These are phyloP conservation scores for Escarpia spicata DNA, from an alignment of 2,888 invertebrate species.

Conservation along the genomic window DNA sequence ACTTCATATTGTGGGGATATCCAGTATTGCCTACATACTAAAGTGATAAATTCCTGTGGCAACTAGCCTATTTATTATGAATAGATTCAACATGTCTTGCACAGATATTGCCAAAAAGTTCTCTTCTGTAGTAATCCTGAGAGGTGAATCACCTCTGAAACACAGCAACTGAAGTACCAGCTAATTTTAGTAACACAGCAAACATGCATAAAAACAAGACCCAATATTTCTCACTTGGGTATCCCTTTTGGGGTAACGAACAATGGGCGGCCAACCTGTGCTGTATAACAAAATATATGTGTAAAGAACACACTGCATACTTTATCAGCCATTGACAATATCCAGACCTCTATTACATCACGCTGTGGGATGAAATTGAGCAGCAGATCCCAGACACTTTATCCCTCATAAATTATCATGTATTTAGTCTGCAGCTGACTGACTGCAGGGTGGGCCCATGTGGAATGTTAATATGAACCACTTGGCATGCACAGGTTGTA, in stretches of 20 bases:
- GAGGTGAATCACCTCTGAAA: too few species aligned
- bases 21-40: too few species aligned
- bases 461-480: neutral
- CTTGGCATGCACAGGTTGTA: neutral
- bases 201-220: too few species aligned
- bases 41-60: too few species aligned
- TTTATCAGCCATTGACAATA: neutral
- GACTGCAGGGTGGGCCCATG: neutral
- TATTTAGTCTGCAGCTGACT: neutral
- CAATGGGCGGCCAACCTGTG: neutral
- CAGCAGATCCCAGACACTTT: neutral
- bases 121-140: too few species aligned
- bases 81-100: too few species aligned
- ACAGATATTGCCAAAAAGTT: too few species aligned
- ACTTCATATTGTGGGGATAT: too few species aligned
- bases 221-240: too few species aligned
- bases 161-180: too few species aligned
- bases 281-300: neutral
- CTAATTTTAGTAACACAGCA: too few species aligned
- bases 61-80: too few species aligned
- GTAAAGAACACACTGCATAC: neutral
- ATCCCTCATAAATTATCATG: constrained; percentile 1
- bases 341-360: neutral
- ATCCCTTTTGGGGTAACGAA: neutral
- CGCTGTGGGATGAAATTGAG: neutral